A percentile compares a stretch with the other conserved stretches of the same genome.
phyloP scores from a whole-genome alignment of 2,113 vertebrate genomes.

The Mormyrus lacerda region DNA sequence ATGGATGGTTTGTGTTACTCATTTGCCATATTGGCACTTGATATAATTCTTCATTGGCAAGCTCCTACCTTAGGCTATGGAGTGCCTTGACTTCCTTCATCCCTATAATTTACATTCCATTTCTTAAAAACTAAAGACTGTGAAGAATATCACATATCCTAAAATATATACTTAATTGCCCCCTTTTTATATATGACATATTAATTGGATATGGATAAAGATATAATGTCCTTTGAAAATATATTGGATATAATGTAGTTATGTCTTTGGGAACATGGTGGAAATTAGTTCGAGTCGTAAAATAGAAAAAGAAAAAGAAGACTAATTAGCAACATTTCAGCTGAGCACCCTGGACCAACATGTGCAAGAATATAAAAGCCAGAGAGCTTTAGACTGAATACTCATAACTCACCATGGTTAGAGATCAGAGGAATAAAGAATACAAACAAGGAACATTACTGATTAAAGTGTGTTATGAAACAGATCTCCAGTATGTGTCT shows the following conservation, averaged over 20 bases:
- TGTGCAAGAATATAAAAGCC: not conserved
- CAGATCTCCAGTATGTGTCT: not conserved
- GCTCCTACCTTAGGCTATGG: not conserved
- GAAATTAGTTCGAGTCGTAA: not conserved
- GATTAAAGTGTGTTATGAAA: not conserved
- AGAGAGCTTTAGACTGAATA: not conserved
- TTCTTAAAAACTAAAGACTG: not conserved
- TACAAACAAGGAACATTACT: not conserved
- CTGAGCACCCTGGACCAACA: not conserved
- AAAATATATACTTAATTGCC: slow-evolving; percentile 4
- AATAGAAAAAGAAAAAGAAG: not conserved
- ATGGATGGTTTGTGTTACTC: not conserved
- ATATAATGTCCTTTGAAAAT: not conserved
- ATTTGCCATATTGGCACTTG: not conserved
- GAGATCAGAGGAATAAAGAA: not conserved
- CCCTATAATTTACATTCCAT: not conserved
- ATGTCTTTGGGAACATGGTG: not conserved
- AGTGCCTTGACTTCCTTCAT: not conserved
- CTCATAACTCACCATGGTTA: not conserved
- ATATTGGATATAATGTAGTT: not conserved
- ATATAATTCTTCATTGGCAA: not conserved
- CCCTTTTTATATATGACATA: not conserved
- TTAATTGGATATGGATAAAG: not conserved
- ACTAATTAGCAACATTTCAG: not conserved
- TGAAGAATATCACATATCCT: slow-evolving; percentile 1